A percentile compares a stretch with the other conserved stretches of the same genome.
phyloP scores from a whole-genome alignment of 2,113 vertebrate species.

The Macrotus californicus region DNA sequence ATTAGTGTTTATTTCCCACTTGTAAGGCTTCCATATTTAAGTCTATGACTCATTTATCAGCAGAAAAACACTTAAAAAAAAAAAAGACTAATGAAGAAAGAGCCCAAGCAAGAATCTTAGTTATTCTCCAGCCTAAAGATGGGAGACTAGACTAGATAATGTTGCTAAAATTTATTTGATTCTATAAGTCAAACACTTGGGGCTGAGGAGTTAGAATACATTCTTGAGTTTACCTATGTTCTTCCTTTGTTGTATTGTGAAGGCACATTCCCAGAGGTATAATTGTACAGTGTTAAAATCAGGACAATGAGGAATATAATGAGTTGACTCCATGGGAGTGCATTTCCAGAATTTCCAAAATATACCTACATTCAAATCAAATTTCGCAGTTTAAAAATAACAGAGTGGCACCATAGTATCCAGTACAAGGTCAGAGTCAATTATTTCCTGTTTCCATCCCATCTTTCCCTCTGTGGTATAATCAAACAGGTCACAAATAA shows the following conservation, averaged over 20 bases:
- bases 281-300: not conserved
- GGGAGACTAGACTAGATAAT: not conserved
- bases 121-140: not conserved
- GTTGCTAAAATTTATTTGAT: not conserved
- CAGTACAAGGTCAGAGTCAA: not conserved
- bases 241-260: not conserved
- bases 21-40: not conserved
- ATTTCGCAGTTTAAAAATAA: not conserved
- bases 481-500: not conserved
- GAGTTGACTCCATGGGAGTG: not conserved
- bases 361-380: not conserved
- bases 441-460: not conserved
- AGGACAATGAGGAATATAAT: not conserved
- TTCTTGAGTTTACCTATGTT: not conserved
- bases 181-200: not conserved
- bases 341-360: not conserved
- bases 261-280: not conserved
- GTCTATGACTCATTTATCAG: not conserved
- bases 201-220: not conserved
- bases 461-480: not conserved
- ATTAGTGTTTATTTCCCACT: not conserved
- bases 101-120: not conserved
- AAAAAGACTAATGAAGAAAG: not conserved
- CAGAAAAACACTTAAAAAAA: not conserved
- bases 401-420: not conserved